Conservation (phyloP, 2,113 vertebrate species). For the pig (Sus scrofa) region T2T-Sscrofa CM000827.6:68073001-68073500, state of each 20-base stretch:
- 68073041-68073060: conserved; percentile 6
- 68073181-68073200: neutral
- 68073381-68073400: conserved; percentile 26
- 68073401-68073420: neutral
- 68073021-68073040: neutral
- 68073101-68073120: neutral
- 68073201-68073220: conserved; percentile 16
- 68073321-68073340: neutral
- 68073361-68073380: neutral
- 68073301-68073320: neutral
- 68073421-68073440: neutral
- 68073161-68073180: neutral
- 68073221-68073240: neutral
- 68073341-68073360: neutral
- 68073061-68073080: neutral
- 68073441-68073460: conserved; percentile 5
- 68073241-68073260: neutral
- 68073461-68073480: conserved; percentile 37
- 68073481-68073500: neutral
- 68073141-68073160: neutral
- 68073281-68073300: neutral
- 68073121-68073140: neutral
- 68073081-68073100: conserved; percentile 3
- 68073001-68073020: neutral
- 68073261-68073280: neutral